Evolutionary conservation across 2,888 invertebrate species (phyloP).

Genomic region (Epinotia bilunana): DNA sequence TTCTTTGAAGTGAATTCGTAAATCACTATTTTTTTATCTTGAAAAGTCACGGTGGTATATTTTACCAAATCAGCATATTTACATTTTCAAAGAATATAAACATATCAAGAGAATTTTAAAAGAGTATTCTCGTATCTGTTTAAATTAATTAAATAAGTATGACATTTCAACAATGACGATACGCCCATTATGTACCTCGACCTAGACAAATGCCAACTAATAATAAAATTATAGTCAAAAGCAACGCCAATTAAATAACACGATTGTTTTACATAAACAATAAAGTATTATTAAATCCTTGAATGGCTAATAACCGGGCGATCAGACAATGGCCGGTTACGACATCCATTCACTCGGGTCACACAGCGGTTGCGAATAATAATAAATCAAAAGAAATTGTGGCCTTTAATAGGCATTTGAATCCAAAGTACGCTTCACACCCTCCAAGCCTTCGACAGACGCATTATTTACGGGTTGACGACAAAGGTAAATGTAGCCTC

Average conservation of each 20-base stretch:
- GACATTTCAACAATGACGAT: not conserved
- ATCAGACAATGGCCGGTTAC: slow-evolving; percentile 27
- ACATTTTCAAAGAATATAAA: no score
- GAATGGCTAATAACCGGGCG: not conserved
- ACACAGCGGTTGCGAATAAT: not conserved
- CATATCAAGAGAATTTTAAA: no score
- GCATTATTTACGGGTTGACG: not conserved
- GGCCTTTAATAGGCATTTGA: not conserved
- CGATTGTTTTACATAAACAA: slow-evolving; percentile 30
- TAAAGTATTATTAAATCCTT: slow-evolving; percentile 37
- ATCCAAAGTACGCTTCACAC: not conserved
- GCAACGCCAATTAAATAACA: slow-evolving; percentile 16
- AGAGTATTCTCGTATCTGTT: not conserved
- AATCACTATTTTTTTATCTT: not conserved
- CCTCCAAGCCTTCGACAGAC: not conserved
- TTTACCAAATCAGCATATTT: no score
- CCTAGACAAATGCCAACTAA: not conserved
- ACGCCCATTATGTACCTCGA: not conserved
- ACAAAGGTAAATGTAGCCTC: not conserved
- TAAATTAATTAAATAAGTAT: no score
- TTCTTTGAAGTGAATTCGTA: not conserved
- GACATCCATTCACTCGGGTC: not conserved
- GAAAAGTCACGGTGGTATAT: no score
- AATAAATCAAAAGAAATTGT: slow-evolving; percentile 4
- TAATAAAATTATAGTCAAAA: not conserved